Evolutionary conservation across 2,888 invertebrate species (phyloP).

Genomic region (Bembecia ichneumoniformis): DNA sequence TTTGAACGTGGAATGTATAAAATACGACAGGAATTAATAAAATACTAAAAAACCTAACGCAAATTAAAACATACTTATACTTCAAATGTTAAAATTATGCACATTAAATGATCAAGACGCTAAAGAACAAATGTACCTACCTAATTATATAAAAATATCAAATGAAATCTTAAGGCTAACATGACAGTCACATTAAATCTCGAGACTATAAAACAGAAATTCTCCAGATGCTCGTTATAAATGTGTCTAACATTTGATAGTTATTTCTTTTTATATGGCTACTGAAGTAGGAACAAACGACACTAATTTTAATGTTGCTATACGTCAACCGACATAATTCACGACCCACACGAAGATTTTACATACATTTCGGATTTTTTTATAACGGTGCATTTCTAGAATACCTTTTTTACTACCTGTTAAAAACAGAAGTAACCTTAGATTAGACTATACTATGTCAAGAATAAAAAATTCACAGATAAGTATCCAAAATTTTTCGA

Average conservation of each 20-base stretch:
- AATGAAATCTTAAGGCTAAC: conserved; percentile 30
- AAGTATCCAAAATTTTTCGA: too few species aligned
- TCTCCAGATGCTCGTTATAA: conserved; percentile 45
- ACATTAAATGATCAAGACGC: conserved; percentile 1
- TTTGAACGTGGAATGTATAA: too few species aligned
- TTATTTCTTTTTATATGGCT: conserved; percentile 48
- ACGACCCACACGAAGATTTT: conserved; percentile 18
- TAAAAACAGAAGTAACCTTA: too few species aligned
- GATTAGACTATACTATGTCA: too few species aligned
- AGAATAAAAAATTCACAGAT: too few species aligned
- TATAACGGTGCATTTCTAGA: conserved; percentile 1
- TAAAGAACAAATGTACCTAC: conserved; percentile 35
- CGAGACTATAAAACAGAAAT: conserved; percentile 43
- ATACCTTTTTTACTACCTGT: too few species aligned
- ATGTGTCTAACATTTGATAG: conserved; percentile 47
- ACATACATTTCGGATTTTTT: conserved; percentile 8
- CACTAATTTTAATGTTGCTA: conserved; percentile 34
- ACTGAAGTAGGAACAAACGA: conserved; percentile 41
- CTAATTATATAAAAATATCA: conserved; percentile 22
- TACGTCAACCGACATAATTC: conserved; percentile 26
- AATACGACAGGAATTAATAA: too few species aligned
- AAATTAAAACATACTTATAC: conserved; percentile 20
- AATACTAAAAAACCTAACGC: conserved; percentile 16
- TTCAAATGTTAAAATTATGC: conserved; percentile 5
- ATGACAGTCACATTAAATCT: conserved; percentile 41